These are phyloP conservation scores for Ricordea florida DNA, from an alignment of 92 coral and sea anemone genomes.

Conservation along the genomic window DNA sequence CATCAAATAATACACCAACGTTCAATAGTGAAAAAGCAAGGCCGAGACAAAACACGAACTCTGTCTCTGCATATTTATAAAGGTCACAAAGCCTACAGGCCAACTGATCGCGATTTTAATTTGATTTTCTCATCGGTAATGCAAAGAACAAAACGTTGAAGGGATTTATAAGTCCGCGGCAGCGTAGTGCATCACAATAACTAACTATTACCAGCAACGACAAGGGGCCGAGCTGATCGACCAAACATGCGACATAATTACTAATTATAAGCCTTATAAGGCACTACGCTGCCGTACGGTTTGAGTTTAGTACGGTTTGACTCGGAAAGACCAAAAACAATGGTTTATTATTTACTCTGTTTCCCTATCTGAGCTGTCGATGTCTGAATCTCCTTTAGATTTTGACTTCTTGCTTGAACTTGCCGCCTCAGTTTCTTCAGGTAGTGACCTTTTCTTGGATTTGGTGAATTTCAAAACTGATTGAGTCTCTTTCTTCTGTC, in stretches of 20 bases:
- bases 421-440: slow-evolving; percentile 17
- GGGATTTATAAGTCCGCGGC: slow-evolving; percentile 3
- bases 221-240: too few species aligned
- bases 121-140: slow-evolving; percentile 2
- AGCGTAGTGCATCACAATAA: too few species aligned
- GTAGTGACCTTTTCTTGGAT: neutral
- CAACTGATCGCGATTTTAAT: neutral
- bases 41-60: neutral
- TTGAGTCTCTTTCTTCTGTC: neutral
- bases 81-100: neutral
- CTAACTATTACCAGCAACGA: too few species aligned
- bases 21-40: neutral
- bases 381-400: neutral
- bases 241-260: neutral
- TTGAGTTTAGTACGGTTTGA: neutral
- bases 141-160: neutral
- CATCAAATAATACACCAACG: neutral
- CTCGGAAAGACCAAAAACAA: neutral
- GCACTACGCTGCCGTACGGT: too few species aligned
- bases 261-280: neutral
- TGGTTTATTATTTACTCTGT: neutral
- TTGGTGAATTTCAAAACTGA: neutral
- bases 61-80: neutral
- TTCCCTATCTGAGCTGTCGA: slow-evolving; percentile 3
- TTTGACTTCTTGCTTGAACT: neutral